Evolutionary conservation across 2,797 vertebrate genomes (phyloP), one percentile per base, ranked within the genome.

Genomic region (Manis pentadactyla): DNA sequence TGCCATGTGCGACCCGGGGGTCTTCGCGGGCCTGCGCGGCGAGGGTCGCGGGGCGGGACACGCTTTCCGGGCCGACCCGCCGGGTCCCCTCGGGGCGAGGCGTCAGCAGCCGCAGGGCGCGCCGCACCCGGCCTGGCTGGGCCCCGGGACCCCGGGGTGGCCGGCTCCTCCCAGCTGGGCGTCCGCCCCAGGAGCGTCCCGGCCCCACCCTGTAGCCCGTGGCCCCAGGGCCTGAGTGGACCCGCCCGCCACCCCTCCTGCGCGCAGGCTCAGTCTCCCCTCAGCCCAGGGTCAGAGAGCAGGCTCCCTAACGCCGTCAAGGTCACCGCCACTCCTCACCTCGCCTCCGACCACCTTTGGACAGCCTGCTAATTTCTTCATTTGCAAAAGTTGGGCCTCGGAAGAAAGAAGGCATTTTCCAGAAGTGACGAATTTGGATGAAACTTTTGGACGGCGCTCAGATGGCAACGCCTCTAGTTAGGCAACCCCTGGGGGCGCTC

Each of bases 41-140:
- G 57, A 12, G 11, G 46, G 46, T 46, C 46, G 25, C 15, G 9
- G 37, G 34, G 19, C 14, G 19, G 19, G 53, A 14, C 4, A 11
- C 66, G 15, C 66, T 15, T 7, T 57, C 66, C 23, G 34, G 7
- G 13, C 27, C 7, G 10, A 51, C 37, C 25, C 2, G 7, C 51
- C 1, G 0, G 27, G 37, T 57, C 37, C 23, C 17, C 29, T 18
- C 15, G 4, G 51, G 1, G 29, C 2, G 2, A 7, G 8, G 17
- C 15, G 0, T 31, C 57, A 11, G 0, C 25, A 0, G 42, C 14
- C 1, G 0, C n/a, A 25, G 4, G 6, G 18, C 37, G 6, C 14
- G 1, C 64, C 3, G 1, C 1, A 2, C 42, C 29, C 57, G 29
- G 4, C 19, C 0, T 17, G 10, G 3, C 34, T 7, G 9, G 13